A percentile compares a stretch with the other conserved stretches of the same genome.
phyloP scores from a whole-genome alignment of 2,113 vertebrate species.

The Apus apus region DNA sequence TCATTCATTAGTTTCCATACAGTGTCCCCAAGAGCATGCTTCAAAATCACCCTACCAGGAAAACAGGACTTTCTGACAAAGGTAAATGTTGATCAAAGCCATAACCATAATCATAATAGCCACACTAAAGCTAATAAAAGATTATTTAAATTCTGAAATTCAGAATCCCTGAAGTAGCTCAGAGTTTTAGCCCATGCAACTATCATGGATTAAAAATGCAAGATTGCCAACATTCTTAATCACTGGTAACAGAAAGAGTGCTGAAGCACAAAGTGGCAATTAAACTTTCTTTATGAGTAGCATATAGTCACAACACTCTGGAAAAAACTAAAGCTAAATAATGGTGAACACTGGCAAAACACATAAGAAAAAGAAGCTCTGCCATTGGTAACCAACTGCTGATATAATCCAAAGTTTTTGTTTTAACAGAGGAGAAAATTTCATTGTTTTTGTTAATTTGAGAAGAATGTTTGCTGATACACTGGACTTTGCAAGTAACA shows the following conservation, averaged over 20 bases:
- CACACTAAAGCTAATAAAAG: constrained; percentile 43
- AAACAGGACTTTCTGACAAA: neutral
- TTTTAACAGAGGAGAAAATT: neutral
- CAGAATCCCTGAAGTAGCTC: neutral
- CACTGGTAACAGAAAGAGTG: neutral
- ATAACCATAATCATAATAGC: constrained; percentile 9
- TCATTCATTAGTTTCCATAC: neutral
- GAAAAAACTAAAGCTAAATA: neutral
- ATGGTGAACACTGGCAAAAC: neutral
- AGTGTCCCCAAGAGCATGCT: neutral
- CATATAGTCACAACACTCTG: neutral
- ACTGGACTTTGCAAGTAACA: neutral
- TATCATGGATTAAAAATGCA: neutral
- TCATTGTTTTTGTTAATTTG: neutral
- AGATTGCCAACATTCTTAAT: neutral
- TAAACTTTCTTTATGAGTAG: neutral
- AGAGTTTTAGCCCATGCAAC: neutral
- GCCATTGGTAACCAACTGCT: neutral
- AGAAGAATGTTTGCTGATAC: neutral
- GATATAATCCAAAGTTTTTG: neutral
- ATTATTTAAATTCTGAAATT: constrained; percentile 31
- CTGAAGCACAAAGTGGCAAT: constrained; percentile 19
- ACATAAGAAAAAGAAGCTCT: neutral
- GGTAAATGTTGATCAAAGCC: constrained; percentile 21
- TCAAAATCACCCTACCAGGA: constrained; percentile 14